phyloP scores from a whole-genome alignment of 1,140 invertebrate species.

The Oryzaephilus surinamensis region DNA sequence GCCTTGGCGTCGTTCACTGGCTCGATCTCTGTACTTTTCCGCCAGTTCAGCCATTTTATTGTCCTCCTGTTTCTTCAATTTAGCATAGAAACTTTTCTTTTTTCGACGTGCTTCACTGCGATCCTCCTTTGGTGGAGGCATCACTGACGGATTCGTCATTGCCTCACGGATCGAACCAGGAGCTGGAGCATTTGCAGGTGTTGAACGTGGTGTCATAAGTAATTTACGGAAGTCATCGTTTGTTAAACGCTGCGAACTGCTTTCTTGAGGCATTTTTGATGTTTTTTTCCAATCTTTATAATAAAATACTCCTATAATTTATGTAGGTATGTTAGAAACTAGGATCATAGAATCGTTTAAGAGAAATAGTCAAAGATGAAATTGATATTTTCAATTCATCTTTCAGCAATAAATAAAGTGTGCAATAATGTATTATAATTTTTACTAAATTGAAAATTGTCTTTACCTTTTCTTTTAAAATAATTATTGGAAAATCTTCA shows the following conservation, averaged over 20 bases:
- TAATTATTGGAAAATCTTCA: too few relatives aligned
- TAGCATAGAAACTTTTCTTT: conserved; percentile 87
- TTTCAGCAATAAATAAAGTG: too few relatives aligned
- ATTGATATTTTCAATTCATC: too few relatives aligned
- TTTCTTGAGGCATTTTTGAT: conserved; percentile 38
- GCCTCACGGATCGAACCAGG: conserved; percentile 46
- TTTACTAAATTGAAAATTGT: too few relatives aligned
- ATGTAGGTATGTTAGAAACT: too few relatives aligned
- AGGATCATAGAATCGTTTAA: too few relatives aligned
- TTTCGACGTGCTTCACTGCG: conserved; percentile 62
- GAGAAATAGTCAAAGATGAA: too few relatives aligned
- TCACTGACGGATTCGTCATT: conserved; percentile 42
- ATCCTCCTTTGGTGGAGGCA: conserved; percentile 35
- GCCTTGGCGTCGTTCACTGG: conserved; percentile 87
- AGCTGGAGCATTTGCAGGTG: conserved; percentile 45
- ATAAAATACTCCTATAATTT: background rate
- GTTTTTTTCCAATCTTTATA: conserved; percentile 1
- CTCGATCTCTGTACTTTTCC: conserved; percentile 88
- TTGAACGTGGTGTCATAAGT: conserved; percentile 82
- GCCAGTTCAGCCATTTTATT: conserved; percentile 92
- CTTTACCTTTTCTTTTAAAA: too few relatives aligned
- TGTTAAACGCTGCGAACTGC: conserved; percentile 63
- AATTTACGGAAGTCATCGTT: conserved; percentile 96
- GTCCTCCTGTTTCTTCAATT: conserved; percentile 90
- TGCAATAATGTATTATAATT: too few relatives aligned